Conservation (phyloP, 2,797 vertebrate genomes). For the Taenioides sp. region DNA sequence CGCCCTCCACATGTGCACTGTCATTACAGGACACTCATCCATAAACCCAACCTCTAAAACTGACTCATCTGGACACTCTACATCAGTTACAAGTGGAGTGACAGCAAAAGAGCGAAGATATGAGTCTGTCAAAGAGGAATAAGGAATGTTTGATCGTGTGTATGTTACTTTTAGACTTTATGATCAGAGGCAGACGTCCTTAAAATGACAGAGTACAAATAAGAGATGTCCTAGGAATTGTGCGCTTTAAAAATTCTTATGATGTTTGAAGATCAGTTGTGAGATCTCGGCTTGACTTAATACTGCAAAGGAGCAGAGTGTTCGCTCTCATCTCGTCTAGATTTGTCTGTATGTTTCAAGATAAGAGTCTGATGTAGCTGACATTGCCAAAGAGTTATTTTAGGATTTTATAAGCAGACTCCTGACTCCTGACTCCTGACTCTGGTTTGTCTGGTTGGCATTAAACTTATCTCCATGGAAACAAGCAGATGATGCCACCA, state of each 20-base stretch:
- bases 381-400: background rate
- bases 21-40: constrained; percentile 2
- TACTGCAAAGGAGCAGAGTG: background rate
- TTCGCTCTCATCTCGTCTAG: background rate
- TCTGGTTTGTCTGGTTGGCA: no score
- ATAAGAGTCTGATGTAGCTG: background rate
- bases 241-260: constrained; percentile 3
- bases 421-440: background rate
- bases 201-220: constrained; percentile 12
- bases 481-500: background rate
- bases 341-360: background rate
- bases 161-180: background rate
- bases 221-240: constrained; percentile 13
- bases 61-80: background rate
- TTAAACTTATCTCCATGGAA: background rate
- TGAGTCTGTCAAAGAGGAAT: constrained; percentile 14
- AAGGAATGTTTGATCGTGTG: constrained; percentile 3
- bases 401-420: background rate
- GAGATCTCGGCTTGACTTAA: constrained; percentile 2
- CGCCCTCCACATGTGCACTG: constrained; percentile 14
- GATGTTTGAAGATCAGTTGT: constrained; percentile 5
- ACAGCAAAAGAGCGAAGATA: constrained; percentile 6
- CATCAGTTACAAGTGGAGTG: constrained; percentile 15
- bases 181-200: constrained; percentile 18
- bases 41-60: background rate